Evolutionary conservation across 53 echinoderm and acorn worm species (phyloP).

Genomic region (Mesocentrotus franciscanus): DNA sequence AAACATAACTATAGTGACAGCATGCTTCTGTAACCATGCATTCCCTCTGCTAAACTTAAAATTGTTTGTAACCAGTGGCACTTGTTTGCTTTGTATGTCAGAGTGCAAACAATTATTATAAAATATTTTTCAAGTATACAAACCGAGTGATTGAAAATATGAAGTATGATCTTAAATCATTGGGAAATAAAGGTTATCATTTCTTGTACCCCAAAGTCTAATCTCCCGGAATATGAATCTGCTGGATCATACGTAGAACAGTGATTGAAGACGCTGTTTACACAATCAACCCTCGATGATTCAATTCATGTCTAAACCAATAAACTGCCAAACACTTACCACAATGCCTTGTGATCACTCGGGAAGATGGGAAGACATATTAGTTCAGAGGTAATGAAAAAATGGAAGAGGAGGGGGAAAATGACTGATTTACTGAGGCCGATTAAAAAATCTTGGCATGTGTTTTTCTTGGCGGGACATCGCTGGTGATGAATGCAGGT

Average conservation of each 20-base stretch:
- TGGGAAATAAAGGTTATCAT: not conserved
- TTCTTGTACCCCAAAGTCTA: not conserved
- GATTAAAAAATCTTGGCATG: constrained; percentile 56
- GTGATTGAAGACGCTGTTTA: constrained; percentile 9
- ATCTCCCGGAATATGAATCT: not conserved
- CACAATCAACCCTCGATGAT: not conserved
- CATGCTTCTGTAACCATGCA: too few species aligned
- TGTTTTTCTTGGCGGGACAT: constrained; percentile 14
- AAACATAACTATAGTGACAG: too few species aligned
- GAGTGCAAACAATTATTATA: not conserved
- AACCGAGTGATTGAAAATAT: not conserved
- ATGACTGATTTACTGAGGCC: constrained; percentile 52
- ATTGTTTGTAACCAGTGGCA: not conserved
- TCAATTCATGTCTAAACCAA: constrained; percentile 39
- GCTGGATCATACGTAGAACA: not conserved
- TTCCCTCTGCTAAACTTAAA: not conserved
- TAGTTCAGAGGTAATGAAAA: constrained; percentile 27
- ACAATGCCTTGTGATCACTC: not conserved
- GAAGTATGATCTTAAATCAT: not conserved
- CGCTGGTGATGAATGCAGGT: constrained; percentile 20
- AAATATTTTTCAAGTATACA: not conserved
- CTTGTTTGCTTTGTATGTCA: not conserved
- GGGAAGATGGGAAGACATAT: not conserved
- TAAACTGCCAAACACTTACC: constrained; percentile 27
- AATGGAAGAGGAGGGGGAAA: constrained; percentile 5